Percentiles rank a stretch among this genome's conserved stretches.
These are phyloP conservation scores for Pseudorhombus dupliciocellatus DNA, from an alignment of 2,113 vertebrate genomes.

Conservation along the genomic window DNA sequence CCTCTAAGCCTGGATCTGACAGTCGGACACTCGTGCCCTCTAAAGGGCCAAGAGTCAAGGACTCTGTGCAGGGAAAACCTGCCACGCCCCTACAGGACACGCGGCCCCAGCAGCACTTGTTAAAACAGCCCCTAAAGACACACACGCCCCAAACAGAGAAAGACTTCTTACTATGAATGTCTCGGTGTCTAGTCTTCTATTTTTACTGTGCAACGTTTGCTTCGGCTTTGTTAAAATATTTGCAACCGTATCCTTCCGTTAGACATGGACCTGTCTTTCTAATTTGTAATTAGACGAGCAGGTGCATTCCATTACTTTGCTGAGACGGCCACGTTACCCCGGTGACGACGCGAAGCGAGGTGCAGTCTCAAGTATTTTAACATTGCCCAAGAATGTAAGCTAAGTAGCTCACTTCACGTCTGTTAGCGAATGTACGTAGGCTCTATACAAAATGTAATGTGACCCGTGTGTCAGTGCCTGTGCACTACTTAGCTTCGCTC, in stretches of 20 bases:
- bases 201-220: conserved; percentile 82
- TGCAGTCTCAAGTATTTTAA: conserved; percentile 59
- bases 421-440: conserved; percentile 77
- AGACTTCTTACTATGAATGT: conserved; percentile 88
- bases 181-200: conserved; percentile 72
- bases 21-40: conserved; percentile 67
- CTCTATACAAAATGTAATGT: conserved; percentile 70
- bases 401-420: conserved; percentile 76
- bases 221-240: conserved; percentile 73
- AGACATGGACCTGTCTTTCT: conserved; percentile 11
- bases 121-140: conserved; percentile 81
- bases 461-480: conserved; percentile 76
- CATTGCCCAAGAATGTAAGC: conserved; percentile 75
- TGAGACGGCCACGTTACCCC: conserved; percentile 12
- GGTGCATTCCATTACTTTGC: conserved; percentile 19
- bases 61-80: conserved; percentile 77
- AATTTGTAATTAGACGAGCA: background rate
- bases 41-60: conserved; percentile 85
- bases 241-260: conserved; percentile 69
- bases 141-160: conserved; percentile 88
- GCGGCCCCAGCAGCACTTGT: conserved; percentile 73
- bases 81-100: conserved; percentile 82
- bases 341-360: conserved; percentile 31
- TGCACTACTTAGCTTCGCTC: conserved; percentile 77
- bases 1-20: conserved; percentile 65